Evolutionary conservation across 2,888 invertebrate species (phyloP), one percentile per base, ranked within the genome.

Genomic region (Ichneumoninae sp.): DNA sequence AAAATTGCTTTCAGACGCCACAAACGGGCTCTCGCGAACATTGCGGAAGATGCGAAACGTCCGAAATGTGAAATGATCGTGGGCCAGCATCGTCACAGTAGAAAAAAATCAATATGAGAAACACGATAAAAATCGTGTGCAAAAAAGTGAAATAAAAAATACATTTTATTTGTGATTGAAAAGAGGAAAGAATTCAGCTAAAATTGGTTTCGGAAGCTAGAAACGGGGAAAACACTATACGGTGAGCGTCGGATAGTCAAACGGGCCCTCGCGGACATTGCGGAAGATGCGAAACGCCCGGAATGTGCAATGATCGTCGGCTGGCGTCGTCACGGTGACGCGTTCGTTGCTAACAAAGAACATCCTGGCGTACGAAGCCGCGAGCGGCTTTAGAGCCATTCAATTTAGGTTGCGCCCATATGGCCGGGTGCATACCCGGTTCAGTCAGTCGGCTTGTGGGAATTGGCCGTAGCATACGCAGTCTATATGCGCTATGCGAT

Each of bases 281-380:
- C 78, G 47, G 57, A 71, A 78, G 74, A 77, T 26, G 57, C 66
- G 83, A 86, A 83, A 57, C 82, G 69, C 30, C 22, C 70, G 82
- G 80, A 87, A 87, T 81, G 66, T 72, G 54, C 74, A 52, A 83
- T 76, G 47, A 36, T 74, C 74, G 70, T 50, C 40, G 52, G 70
- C 62, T 22, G 52, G 69, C 62, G 68, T 68, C 30, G 81, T 71
- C 26, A 80, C 78, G 60, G 77, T 81, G 83, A 82, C 80, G 83
- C 86, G 85, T 88, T 87, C 87, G 85, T 88, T 57, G 77, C 78
- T 88, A 89, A 89, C 89, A 89, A 89, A 90, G 89, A 88, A 90
- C 87, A 88, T 88, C 88, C 89, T 88, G 86, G 82, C 77, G 72
- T 70, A 75, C 54, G 65, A 65, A 65, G 80, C 80, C 75, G 71